Percentiles rank a stretch among this genome's conserved stretches.
phyloP scores from a whole-genome alignment of 2,797 vertebrate species.

The Clamator glandarius region DNA sequence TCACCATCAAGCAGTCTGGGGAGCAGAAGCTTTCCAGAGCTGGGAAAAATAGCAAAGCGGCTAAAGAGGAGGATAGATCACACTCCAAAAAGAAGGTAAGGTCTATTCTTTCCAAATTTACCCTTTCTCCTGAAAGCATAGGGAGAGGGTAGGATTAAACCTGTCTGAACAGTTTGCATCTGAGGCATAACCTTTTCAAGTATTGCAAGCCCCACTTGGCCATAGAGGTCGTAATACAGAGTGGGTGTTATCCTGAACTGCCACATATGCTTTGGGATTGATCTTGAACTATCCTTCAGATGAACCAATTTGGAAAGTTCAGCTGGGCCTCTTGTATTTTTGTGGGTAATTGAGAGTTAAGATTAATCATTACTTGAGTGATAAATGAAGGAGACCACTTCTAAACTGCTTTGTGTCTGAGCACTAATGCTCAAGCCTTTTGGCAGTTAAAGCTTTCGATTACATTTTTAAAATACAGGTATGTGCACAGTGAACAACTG shows the following conservation, averaged over 20 bases:
- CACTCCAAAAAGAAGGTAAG: constrained; percentile 95
- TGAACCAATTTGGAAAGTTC: constrained; percentile 5
- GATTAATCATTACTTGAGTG: constrained; percentile 39
- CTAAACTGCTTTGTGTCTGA: constrained; percentile 15
- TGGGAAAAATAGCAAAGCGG: constrained; percentile 82
- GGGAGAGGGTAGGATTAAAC: neutral
- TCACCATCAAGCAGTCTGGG: constrained; percentile 94
- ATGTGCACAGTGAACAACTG: neutral
- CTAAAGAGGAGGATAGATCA: constrained; percentile 91
- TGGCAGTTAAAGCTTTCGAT: constrained; percentile 4
- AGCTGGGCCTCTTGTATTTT: constrained; percentile 2
- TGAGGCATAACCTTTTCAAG: neutral
- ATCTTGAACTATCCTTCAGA: constrained; percentile 14
- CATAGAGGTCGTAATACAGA: neutral
- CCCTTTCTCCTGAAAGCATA: neutral
- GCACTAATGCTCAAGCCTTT: neutral
- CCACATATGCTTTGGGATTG: rapidly evolving
- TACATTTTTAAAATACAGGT: constrained; percentile 51
- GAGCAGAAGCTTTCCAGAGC: constrained; percentile 86
- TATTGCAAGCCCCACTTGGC: neutral
- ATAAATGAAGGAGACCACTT: constrained; percentile 15
- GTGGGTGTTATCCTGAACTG: neutral
- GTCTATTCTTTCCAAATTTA: neutral
- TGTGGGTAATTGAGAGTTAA: constrained; percentile 24
- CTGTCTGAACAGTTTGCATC: neutral